These are phyloP conservation scores for Acronicta psi DNA, from an alignment of 2,888 invertebrate genomes.

Conservation along the genomic window DNA sequence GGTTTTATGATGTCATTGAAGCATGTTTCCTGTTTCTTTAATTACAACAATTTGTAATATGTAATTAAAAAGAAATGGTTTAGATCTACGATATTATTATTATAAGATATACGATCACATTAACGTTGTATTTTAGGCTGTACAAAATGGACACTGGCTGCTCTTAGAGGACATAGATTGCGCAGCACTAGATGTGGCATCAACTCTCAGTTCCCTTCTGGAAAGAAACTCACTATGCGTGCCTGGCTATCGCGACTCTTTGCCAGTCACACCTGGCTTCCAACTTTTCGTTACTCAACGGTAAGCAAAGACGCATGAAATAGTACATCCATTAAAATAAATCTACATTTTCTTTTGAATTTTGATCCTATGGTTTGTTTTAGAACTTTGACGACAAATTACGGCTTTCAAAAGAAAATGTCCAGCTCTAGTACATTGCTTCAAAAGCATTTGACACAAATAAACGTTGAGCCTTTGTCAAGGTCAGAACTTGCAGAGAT, in stretches of 20 bases:
- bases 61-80: too few relatives aligned
- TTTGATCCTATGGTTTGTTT: conserved; percentile 53
- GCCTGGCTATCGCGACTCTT: conserved; percentile 95
- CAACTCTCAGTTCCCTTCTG: conserved; percentile 94
- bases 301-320: conserved; percentile 72
- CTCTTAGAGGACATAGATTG: conserved; percentile 98
- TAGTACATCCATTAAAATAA: not conserved
- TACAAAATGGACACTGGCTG: conserved; percentile 96
- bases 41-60: too few relatives aligned
- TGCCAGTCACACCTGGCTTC: conserved; percentile 95
- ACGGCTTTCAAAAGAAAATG: conserved; percentile 90
- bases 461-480: conserved; percentile 94
- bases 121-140: conserved; percentile 89
- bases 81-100: too few relatives aligned
- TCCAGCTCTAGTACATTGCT: conserved; percentile 91
- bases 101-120: too few relatives aligned
- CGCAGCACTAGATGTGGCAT: conserved; percentile 97
- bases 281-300: conserved; percentile 97
- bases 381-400: conserved; percentile 89
- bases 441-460: conserved; percentile 94
- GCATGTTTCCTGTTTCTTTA: not conserved
- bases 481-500: conserved; percentile 93
- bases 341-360: conserved; percentile 1
- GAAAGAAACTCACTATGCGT: conserved; percentile 95
- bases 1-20: conserved; percentile 2